phyloP scores from a whole-genome alignment of 2,113 vertebrate species.

The Symphodus melops region DNA sequence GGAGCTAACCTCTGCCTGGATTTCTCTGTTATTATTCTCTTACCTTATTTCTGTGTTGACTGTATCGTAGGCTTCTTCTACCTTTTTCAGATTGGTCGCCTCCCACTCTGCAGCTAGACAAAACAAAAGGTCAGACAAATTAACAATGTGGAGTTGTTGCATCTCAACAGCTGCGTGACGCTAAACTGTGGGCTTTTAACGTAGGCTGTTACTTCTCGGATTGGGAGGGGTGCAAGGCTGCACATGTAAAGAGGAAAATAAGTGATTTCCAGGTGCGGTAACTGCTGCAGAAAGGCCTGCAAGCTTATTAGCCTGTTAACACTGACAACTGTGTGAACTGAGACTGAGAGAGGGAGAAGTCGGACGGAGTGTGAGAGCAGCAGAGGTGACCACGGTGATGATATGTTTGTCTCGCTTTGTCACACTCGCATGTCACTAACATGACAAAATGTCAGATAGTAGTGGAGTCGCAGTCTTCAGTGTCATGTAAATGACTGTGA shows the following conservation, averaged over 20 bases:
- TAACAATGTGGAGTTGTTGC: conserved; percentile 59
- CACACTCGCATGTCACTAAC: conserved; percentile 1
- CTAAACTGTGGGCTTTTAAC: conserved; percentile 63
- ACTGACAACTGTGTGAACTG: conserved; percentile 51
- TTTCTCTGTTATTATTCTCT: conserved; percentile 29
- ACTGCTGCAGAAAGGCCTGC: conserved; percentile 18
- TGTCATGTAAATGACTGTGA: neutral
- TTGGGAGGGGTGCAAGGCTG: conserved; percentile 41
- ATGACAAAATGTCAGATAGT: conserved; percentile 12
- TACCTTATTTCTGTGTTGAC: conserved; percentile 79
- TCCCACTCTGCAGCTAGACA: conserved; percentile 74
- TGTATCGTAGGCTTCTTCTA: conserved; percentile 77
- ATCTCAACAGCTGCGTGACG: conserved; percentile 60
- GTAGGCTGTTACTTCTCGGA: conserved; percentile 44
- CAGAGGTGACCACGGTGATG: conserved; percentile 29
- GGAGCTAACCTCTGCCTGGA: conserved; percentile 5
- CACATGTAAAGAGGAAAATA: conserved; percentile 41
- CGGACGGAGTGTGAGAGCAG: conserved; percentile 19
- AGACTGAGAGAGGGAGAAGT: conserved; percentile 24
- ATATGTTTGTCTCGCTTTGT: conserved; percentile 24
- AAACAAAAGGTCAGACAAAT: conserved; percentile 76
- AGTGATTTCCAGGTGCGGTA: conserved; percentile 64
- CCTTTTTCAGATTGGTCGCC: conserved; percentile 73
- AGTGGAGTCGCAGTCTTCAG: neutral
- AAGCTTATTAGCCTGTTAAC: conserved; percentile 63